Base-by-base conservation (phyloP, 2,113 vertebrate species). In the Uria lomvia region DNA sequence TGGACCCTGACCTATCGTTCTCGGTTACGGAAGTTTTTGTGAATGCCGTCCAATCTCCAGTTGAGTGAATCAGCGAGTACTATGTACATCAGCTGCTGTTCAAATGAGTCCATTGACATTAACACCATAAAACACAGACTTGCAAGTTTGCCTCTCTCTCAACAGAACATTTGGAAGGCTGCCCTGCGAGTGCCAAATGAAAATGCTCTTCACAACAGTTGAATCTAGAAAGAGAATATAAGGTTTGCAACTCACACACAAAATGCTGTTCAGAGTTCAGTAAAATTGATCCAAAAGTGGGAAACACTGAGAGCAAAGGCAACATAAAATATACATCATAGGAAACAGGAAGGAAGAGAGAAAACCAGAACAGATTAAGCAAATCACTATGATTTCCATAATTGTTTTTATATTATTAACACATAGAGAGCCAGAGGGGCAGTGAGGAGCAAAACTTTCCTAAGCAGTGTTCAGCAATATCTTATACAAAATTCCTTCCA, bases 241-340 rank as follows among this genome's bases (percentile, higher is more conserved):
- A 88, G 88, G 71, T 66, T 96, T 86, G 90, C 77, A 89, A 42
- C 56, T 90, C 77, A 9, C 82, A 96, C 75, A 50, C 26, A 89
- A 97, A 96, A 60, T 42, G 63, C 70, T 56, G 26, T 63, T 81
- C 30, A 45, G 82, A 71, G 60, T 70, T 95, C 77, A 88, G 67
- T 26, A 67, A 95, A 94, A 68, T 34, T 34, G 78, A 92, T 77
- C 42, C 15, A 8, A 82, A 98, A 95, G 82, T 11, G 11, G 87
- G 66, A 72, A 72, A 45, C 56, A 95, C 34, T 50, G n/a, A 95
- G 74, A 87, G 88, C 38, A 82, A 97, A 96, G 76, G 50, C 55
- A 95, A 36, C 49, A 92, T 93, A 74, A 93, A 96, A 94, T 94
- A 96, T 72, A 94, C 49, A 90, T 78, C 94, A 95, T 3, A 94